Base-by-base conservation (phyloP, 2,888 invertebrate genomes). In the Ichneumon xanthorius region DNA sequence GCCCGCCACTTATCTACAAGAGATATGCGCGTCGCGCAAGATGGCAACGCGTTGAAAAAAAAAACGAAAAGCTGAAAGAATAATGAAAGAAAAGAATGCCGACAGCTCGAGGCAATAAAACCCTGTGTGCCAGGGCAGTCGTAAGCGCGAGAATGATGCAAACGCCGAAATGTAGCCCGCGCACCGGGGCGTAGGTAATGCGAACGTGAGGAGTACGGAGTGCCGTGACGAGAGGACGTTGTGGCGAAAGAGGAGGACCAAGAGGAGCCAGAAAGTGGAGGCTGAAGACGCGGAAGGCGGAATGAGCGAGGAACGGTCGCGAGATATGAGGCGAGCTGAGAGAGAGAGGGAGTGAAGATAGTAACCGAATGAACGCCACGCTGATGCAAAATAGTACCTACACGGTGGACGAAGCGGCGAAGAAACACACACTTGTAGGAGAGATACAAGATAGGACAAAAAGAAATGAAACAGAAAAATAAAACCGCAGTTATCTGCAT, bases 401-500 rank as follows among this genome's bases (percentile, higher is more conserved):
- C 72, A 55, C 45, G 19, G 5, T 19, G 45, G 33, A 48, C 45
- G n/a, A 55, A 72, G 72, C 73, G 68, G 19, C 71, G 50, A 50
- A 63, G 63, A 70, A 30, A 33, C 48, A 22, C 40, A n/a, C 40
- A 68, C 68, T n/a, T 75, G 45, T 58, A 45, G 26, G 26, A 71
- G 70, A 45, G 19, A 50, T 33, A 26, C 22, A 30, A 79, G 79
- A 83, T 67, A 72, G 65, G 37, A 65, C 68, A 11, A 78, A 70
- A 40, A 11, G 11, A 40, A 40, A 40, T 40, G 16, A 48, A 48
- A 16, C 16, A 48, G 37, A 67, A 73, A 71, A 76, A 84, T 76
- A 80, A 80, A 58, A 84, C 58, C 83, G 84, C 81, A 87, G 84
- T 88, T 88, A 89, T 88, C 89, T 87, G 89, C 87, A 89, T 90